Conservation (phyloP, 2,888 invertebrate species). For the Drosophila nigricruria region DNA sequence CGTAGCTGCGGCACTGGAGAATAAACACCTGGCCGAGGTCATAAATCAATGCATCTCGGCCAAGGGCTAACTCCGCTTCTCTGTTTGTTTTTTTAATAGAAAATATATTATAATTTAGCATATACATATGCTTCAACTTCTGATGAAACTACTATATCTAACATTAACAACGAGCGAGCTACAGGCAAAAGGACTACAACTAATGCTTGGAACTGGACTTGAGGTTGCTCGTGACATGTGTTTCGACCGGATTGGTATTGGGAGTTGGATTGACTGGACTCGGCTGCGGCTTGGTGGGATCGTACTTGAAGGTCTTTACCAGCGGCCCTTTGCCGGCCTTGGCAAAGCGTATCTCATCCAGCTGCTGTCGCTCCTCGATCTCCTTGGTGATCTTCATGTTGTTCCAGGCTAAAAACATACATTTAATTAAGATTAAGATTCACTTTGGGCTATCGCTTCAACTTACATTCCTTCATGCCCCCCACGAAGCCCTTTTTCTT, state of each 20-base stretch:
- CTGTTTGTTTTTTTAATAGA: conserved; percentile 39
- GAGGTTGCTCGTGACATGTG: conserved; percentile 5
- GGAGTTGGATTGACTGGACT: not conserved
- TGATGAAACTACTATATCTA: conserved; percentile 59
- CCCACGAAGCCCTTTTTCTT: conserved; percentile 92
- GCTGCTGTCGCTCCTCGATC: conserved; percentile 90
- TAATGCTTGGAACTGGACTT: conserved; percentile 47
- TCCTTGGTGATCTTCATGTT: conserved; percentile 93
- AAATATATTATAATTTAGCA: conserved; percentile 62
- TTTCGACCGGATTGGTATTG: not conserved
- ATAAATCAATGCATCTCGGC: conserved; percentile 94
- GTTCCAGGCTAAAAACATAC: conserved; percentile 88
- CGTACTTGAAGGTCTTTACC: conserved; percentile 93
- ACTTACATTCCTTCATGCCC: conserved; percentile 92
- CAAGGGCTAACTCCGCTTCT: conserved; percentile 49
- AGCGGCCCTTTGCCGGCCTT: conserved; percentile 94
- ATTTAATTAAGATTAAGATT: not conserved
- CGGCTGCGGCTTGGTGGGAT: conserved; percentile 89
- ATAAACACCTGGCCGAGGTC: conserved; percentile 94
- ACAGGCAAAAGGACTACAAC: conserved; percentile 5
- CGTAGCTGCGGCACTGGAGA: conserved; percentile 98
- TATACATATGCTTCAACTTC: conserved; percentile 44
- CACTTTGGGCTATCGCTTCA: not conserved
- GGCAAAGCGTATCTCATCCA: conserved; percentile 92
- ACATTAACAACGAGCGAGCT: conserved; percentile 49